Evolutionary conservation across 2,888 invertebrate species (phyloP), one percentile per base, ranked within the genome.

Genomic region (Ornithoptera alexandrae): DNA sequence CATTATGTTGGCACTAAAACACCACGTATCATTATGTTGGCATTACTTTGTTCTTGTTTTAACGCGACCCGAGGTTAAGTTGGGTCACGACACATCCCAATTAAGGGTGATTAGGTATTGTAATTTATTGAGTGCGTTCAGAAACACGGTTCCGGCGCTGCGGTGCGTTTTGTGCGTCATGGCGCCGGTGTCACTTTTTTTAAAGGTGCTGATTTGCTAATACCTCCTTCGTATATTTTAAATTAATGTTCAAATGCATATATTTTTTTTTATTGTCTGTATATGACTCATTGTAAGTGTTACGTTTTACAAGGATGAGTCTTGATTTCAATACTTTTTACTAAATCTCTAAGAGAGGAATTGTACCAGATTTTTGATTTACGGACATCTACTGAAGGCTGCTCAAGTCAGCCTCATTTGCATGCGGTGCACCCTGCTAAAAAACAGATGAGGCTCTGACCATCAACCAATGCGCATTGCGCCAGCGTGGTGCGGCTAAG

Each of bases 11-110:
- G 88, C 84, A 88, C 88, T 89, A 86, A 39, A 39, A 39, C 75
- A 74, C 82, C 85, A 86, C 85, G 88, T 91, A 92, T 90, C 89
- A 92, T 91, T 91, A 90, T 90, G 87, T 90, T 89, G 86, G 88
- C 84, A 88, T 89, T 89, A 86, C 87, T 89, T 89, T 88, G 84
- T 89, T 87, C 82, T 86, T 89, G 82, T 88, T 86, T 79, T 79
- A 77, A 78, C 78, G 79, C 82, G 88, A 87, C 85, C 87, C 83
- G 79, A 89, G 92, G 92, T 92, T 92, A 90, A 89, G 89, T 79
- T 85, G 92, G 92, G 92, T 92, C 92, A 91, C 90, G 89, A 88
- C 89, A 86, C 86, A 82, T 84, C 86, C 92, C 92, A 92, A 92
- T 92, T 92, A 92, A 84, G 84, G 86, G 88, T 90, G 92, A 92